Base-by-base conservation (phyloP, 53 echinoderm and acorn worm genomes). In the Temnopleurus reevesii region DNA sequence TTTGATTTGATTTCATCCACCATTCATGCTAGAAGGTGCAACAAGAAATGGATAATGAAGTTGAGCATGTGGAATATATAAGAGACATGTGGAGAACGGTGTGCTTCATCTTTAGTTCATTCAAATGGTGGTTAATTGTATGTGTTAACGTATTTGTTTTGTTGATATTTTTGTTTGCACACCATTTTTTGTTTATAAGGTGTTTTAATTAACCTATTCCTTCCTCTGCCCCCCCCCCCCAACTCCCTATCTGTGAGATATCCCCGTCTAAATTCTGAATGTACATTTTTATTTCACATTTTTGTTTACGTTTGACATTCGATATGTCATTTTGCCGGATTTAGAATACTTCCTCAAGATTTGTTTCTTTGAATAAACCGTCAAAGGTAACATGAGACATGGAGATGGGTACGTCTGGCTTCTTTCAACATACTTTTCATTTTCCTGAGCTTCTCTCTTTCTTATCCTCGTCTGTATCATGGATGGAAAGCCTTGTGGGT, bases 401-500 rank as follows among this genome's bases (percentile, higher is more conserved):
- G 29, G 46, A 46, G 26, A 28, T 79, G 46, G 79, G 46, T 79
- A 49, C 49, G 79, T 41, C 79, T 79, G 79, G 51, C 49, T 79
- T 13, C 49, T 30, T 28, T 79, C 46, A 49, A 46, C 49, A 5
- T 47, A 30, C 26, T 47, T 28, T 47, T 46, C 49, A 46, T 79
- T 49, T 76, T 77, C 31, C 29, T 6, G 7, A 9, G 49, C 29
- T 81, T 19, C 31, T 83, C 55, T 56, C 57, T 56, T 83, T 31
- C 53, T 81, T 29, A 17, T 33, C 83, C 56, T 34, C 56, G 49
- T 23, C 83, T 83, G 35, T 83, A 33, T 29, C 55, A 49, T 55
- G 31, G 12, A 80, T 53, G 2, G 54, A 83, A 53, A 83, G 83
- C 83, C 83, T 83, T 55, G 83, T 53, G 83, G 83, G 83, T 83